Percentiles rank a stretch among this genome's conserved stretches.
phyloP scores from a whole-genome alignment of 2,797 vertebrate genomes.

The Muscicapa comitata region DNA sequence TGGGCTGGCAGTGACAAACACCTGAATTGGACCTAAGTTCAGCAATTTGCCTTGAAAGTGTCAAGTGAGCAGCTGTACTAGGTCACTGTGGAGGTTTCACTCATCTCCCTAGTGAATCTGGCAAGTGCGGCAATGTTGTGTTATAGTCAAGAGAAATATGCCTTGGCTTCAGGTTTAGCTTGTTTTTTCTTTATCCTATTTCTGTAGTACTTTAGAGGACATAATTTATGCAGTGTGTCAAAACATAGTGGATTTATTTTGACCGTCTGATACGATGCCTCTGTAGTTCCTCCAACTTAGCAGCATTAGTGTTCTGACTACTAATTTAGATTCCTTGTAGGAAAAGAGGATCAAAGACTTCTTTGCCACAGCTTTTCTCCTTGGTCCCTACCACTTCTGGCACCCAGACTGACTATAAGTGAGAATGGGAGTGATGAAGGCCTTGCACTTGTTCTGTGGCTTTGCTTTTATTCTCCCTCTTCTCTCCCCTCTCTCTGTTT shows the following conservation, averaged over 20 bases:
- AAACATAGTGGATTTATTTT: conserved; percentile 9
- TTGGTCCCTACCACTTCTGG: background rate
- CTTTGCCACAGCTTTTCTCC: background rate
- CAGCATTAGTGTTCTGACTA: background rate
- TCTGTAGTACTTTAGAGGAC: background rate
- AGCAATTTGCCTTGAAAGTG: background rate
- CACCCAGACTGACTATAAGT: background rate
- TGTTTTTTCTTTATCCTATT: background rate
- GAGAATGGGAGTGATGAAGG: background rate
- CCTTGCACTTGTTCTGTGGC: background rate
- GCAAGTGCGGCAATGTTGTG: background rate
- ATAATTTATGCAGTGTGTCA: background rate
- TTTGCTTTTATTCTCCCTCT: background rate
- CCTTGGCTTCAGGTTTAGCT: background rate
- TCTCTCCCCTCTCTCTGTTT: background rate
- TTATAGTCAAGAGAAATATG: background rate
- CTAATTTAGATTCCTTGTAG: background rate
- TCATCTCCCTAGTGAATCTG: background rate
- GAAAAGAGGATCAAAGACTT: background rate
- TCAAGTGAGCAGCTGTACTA: background rate
- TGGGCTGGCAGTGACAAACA: background rate
- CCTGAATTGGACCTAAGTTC: background rate
- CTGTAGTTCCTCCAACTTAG: background rate
- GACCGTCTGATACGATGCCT: background rate
- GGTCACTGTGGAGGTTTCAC: background rate